These are phyloP conservation scores for Microcebus lehilahytsara DNA, from an alignment of 2,113 vertebrate species.

Conservation along the genomic window DNA sequence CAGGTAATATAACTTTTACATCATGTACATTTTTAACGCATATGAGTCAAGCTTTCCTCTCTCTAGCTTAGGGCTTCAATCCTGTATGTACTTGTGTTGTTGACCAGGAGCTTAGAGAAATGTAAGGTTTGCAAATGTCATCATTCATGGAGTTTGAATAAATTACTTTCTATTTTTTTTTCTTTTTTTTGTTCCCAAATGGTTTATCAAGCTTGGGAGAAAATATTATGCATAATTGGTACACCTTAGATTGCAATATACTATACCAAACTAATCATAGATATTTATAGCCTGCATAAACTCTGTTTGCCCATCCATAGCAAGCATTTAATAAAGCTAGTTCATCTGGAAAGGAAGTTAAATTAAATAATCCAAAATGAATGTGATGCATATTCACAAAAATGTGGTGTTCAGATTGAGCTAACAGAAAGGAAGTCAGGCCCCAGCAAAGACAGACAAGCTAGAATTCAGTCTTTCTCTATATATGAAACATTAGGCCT, in stretches of 20 bases:
- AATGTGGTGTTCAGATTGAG: constrained; percentile 75
- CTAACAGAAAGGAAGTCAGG: constrained; percentile 75
- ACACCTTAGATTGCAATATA: constrained; percentile 80
- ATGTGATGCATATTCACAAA: constrained; percentile 82
- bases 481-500: background rate
- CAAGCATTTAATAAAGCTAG: constrained; percentile 85
- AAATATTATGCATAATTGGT: constrained; percentile 76
- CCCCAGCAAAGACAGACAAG: constrained; percentile 23
- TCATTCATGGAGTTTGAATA: constrained; percentile 42
- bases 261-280: constrained; percentile 80
- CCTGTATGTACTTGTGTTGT: background rate
- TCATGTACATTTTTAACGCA: background rate
- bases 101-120: background rate
- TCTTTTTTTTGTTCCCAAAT: background rate
- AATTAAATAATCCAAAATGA: constrained; percentile 87
- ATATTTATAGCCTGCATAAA: constrained; percentile 84
- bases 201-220: constrained; percentile 64
- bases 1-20: background rate
- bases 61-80: background rate
- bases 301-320: constrained; percentile 85
- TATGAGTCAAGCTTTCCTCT: background rate
- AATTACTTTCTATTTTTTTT: background rate
- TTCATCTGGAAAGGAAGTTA: constrained; percentile 87
- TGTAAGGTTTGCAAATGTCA: background rate
- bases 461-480: constrained; percentile 3